phyloP scores from a whole-genome alignment of 2,797 vertebrate genomes.

The Rhinella marina region DNA sequence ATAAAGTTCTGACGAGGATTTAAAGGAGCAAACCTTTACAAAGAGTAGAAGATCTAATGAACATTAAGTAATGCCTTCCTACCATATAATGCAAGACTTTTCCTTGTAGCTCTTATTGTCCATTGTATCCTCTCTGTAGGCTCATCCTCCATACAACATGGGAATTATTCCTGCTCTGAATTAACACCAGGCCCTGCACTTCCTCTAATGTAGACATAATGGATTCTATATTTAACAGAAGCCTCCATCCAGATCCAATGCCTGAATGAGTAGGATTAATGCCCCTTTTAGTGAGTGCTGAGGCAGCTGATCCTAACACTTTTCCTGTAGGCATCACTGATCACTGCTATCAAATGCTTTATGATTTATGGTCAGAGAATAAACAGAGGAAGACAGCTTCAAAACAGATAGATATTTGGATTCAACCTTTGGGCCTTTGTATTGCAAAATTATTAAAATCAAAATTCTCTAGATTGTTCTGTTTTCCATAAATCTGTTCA shows the following conservation, averaged over 20 bases:
- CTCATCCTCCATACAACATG: slow-evolving; percentile 23
- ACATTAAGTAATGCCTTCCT: neutral
- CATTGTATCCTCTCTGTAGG: slow-evolving; percentile 7
- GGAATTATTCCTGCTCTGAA: slow-evolving; percentile 44
- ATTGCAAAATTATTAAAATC: neutral
- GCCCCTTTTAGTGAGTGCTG: slow-evolving; percentile 57
- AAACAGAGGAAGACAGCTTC: neutral
- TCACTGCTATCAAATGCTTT: slow-evolving; percentile 12
- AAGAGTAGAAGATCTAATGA: neutral
- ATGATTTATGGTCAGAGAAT: neutral
- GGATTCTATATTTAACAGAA: slow-evolving; percentile 60
- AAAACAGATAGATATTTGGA: neutral
- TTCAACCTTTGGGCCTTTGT: neutral
- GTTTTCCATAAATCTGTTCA: neutral
- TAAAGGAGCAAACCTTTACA: neutral
- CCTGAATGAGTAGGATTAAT: slow-evolving; percentile 54
- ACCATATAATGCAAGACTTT: slow-evolving; percentile 15
- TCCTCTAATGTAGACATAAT: slow-evolving; percentile 55
- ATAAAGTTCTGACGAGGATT: neutral
- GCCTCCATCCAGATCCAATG: slow-evolving; percentile 49
- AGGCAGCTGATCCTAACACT: slow-evolving; percentile 57
- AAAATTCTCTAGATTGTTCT: neutral
- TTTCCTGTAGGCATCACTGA: slow-evolving; percentile 48
- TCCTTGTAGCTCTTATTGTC: neutral
- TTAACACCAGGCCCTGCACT: slow-evolving; percentile 40